These are phyloP conservation scores for Origma solitaria DNA, from an alignment of 2,113 vertebrate genomes.

Conservation along the genomic window DNA sequence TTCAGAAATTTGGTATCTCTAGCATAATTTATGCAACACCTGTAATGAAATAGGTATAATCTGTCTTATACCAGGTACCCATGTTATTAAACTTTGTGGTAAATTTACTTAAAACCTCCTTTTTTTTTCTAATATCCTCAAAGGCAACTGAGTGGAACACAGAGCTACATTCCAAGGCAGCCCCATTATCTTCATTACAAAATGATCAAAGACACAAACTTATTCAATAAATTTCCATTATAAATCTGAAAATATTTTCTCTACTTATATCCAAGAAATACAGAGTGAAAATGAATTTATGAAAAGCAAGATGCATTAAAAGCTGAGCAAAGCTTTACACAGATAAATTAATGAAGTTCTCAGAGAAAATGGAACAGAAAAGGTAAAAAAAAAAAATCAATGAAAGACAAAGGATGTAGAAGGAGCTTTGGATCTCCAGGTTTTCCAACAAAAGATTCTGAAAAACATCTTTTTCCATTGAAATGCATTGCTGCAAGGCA, in stretches of 20 bases:
- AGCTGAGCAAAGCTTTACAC: neutral
- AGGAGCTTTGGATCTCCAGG: neutral
- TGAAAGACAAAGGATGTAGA: neutral
- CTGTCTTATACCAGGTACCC: neutral
- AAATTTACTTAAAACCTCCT: neutral
- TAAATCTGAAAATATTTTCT: neutral
- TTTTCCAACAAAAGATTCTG: neutral
- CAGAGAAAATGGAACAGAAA: neutral
- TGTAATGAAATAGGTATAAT: neutral
- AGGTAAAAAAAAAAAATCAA: neutral
- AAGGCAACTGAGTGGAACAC: neutral
- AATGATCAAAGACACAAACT: neutral
- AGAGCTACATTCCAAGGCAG: neutral
- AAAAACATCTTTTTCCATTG: neutral
- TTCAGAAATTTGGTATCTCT: neutral
- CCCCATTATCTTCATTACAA: neutral
- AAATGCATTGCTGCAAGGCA: neutral
- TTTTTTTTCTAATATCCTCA: neutral
- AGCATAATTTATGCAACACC: neutral
- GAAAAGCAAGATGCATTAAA: neutral
- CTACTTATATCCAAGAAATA: neutral
- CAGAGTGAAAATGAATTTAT: neutral
- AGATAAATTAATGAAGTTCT: neutral
- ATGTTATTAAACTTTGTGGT: neutral
- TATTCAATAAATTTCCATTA: neutral